phyloP scores from a whole-genome alignment of 2,888 invertebrate genomes.

The Neoascia interrupta region DNA sequence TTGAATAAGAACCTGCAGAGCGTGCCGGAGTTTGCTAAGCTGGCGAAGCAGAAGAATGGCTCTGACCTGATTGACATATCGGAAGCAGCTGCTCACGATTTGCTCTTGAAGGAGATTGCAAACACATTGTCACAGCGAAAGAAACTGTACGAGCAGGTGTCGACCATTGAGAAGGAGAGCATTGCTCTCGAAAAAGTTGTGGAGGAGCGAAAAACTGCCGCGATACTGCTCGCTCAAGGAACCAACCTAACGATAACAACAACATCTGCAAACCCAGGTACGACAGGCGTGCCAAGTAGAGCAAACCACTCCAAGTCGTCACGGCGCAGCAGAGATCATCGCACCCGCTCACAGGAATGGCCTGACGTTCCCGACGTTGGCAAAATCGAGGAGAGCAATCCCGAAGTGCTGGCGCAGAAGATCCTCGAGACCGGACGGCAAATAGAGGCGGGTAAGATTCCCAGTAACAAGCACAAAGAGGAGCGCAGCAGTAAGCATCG shows the following conservation, averaged over 20 bases:
- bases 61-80: constrained; percentile 82
- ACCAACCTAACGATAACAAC: constrained; percentile 75
- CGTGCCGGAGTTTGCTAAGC: constrained; percentile 84
- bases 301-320: constrained; percentile 79
- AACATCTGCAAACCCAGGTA: constrained; percentile 60
- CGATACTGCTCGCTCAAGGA: constrained; percentile 76
- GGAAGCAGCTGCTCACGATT: constrained; percentile 87
- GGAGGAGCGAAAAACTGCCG: constrained; percentile 83
- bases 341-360: constrained; percentile 93
- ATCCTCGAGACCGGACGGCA: constrained; percentile 93
- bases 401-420: constrained; percentile 93
- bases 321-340: constrained; percentile 85
- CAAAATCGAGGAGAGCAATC: constrained; percentile 95
- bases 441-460: constrained; percentile 90
- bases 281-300: constrained; percentile 71
- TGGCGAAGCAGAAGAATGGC: constrained; percentile 80
- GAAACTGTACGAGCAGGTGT: constrained; percentile 89
- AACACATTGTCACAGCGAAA: constrained; percentile 91
- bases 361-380: constrained; percentile 94
- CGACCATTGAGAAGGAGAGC: constrained; percentile 89
- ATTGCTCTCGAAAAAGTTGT: constrained; percentile 86
- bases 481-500: constrained; percentile 52
- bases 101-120: constrained; percentile 92
- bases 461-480: constrained; percentile 70
- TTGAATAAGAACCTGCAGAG: constrained; percentile 88